Conservation (phyloP, 1,140 invertebrate genomes). For the Heliconius nattereri region DNA sequence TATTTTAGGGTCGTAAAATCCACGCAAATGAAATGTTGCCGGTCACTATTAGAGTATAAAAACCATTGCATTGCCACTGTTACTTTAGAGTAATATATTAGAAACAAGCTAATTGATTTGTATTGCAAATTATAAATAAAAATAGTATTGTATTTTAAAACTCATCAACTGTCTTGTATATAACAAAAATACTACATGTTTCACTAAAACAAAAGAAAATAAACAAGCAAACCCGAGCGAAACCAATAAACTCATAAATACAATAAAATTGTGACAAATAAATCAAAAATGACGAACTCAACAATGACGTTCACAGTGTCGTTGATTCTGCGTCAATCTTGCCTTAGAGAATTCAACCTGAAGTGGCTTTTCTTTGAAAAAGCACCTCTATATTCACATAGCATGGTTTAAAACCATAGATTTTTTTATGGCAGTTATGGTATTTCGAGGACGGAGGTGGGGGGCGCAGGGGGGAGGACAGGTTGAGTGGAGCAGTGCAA, state of each 20-base stretch:
- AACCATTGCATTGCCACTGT: too few relatives aligned
- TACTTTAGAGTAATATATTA: too few relatives aligned
- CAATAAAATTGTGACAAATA: neutral
- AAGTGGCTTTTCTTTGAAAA: neutral
- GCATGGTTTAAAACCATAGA: slow-evolving; percentile 1
- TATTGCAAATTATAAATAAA: too few relatives aligned
- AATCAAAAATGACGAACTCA: neutral
- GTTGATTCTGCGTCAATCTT: neutral
- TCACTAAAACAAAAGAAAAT: neutral
- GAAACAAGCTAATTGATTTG: too few relatives aligned
- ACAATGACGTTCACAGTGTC: slow-evolving; percentile 5
- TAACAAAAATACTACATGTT: neutral
- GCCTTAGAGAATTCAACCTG: neutral
- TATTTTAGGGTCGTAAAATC: too few relatives aligned
- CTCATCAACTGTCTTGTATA: too few relatives aligned
- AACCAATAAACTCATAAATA: slow-evolving; percentile 2
- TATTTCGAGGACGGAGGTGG: neutral
- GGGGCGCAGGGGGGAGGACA: neutral
- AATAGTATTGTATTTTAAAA: too few relatives aligned
- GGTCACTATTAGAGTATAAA: too few relatives aligned
- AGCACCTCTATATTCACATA: neutral
- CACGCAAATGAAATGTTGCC: too few relatives aligned
- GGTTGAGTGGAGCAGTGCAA: slow-evolving; percentile 53
- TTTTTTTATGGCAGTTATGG: neutral
- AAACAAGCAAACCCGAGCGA: too few relatives aligned